Base-by-base conservation (phyloP, 2,888 invertebrate species). In the Aleiodes alternator region DNA sequence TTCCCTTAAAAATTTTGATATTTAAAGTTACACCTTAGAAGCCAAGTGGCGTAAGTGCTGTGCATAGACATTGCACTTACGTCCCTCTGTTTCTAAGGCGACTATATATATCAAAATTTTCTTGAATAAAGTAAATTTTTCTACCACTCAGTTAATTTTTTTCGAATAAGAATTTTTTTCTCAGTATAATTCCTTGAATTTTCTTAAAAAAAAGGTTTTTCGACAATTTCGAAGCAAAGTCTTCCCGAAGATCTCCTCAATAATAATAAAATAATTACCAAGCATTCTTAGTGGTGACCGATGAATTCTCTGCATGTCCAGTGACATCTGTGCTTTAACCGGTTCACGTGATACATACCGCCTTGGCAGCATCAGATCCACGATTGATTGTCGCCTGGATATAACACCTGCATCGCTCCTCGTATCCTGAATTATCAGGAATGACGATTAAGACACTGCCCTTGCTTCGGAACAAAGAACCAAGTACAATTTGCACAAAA, bases 371-470 rank as follows among this genome's bases (percentile, higher is more conserved):
- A 82, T 76, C 59, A 82, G 78, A 81, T 86, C 85, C 80, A 84
- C 78, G 78, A 80, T 80, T 76, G 85, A 84, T 69, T 82, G 81
- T 80, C 82, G 80, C 80, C 87, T 82, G 76, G 84, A 81, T 69
- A 77, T 77, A 79, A 78, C 77, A 77, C 77, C 83, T 80, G 80
- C 83, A 82, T 81, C 80, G 81, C 51, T 70, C 31, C 80, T 77
- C 72, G 82, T 78, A 81, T 86, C 85, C 86, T 87, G 85, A 81
- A 84, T 84, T 82, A 85, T 82, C 79, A 81, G 79, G 80, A 81
- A 81, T 79, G 77, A 78, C 77, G 78, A 80, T 81, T 81, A 81
- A 80, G 78, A 77, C 57, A 78, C 71, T 79, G 76, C 78, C 75
- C 76, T 74, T 76, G 78, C 78, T 80, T 80, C 61, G 75, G 75